These are phyloP conservation scores for Drosophila subsilvestris DNA, from an alignment of 2,888 invertebrate genomes.

Conservation along the genomic window DNA sequence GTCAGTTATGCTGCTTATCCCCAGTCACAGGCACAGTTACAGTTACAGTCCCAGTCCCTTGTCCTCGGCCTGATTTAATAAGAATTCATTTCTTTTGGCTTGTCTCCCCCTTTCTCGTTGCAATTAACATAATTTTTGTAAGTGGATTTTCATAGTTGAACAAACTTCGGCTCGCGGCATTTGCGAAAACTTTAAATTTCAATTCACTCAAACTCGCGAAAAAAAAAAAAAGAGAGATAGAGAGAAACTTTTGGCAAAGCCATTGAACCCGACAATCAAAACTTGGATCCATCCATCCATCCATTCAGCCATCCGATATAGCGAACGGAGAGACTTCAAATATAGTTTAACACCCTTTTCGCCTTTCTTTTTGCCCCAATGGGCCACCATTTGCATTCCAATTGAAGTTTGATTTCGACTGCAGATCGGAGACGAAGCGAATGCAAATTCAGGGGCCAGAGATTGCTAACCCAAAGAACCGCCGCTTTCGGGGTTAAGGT, in stretches of 20 bases:
- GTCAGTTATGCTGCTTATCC: slow-evolving; percentile 64
- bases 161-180: slow-evolving; percentile 47
- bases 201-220: slow-evolving; percentile 15
- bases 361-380: slow-evolving; percentile 54
- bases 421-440: slow-evolving; percentile 36
- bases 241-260: slow-evolving; percentile 58
- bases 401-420: slow-evolving; percentile 60
- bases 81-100: slow-evolving; percentile 64
- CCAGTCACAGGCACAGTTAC: slow-evolving; percentile 41
- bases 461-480: slow-evolving; percentile 59
- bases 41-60: not conserved
- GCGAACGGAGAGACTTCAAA: slow-evolving; percentile 38
- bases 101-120: slow-evolving; percentile 43
- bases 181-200: slow-evolving; percentile 57
- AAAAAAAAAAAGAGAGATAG: too few relatives aligned
- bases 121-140: slow-evolving; percentile 80
- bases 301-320: slow-evolving; percentile 3
- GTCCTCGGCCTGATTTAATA: slow-evolving; percentile 62
- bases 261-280: slow-evolving; percentile 65
- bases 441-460: slow-evolving; percentile 1
- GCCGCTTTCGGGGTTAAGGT: slow-evolving; percentile 63
- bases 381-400: slow-evolving; percentile 57
- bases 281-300: slow-evolving; percentile 36
- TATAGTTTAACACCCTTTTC: slow-evolving; percentile 57
- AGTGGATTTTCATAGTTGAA: slow-evolving; percentile 74